Conservation (phyloP, 2,888 invertebrate species). For the Leptopilina syphax region DNA sequence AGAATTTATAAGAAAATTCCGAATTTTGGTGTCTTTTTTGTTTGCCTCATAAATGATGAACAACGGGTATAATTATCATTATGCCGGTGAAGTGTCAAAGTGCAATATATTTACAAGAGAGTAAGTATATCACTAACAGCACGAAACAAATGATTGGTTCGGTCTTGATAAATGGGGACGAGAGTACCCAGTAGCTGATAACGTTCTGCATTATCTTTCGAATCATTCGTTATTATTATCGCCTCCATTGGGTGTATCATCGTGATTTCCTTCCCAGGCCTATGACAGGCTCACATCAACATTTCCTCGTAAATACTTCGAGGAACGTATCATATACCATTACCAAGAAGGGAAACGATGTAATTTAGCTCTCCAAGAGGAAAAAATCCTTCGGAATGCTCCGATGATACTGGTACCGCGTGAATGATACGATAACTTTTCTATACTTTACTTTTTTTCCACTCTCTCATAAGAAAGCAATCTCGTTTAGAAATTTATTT, state of each 20-base stretch:
- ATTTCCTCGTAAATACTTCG: slow-evolving; percentile 13
- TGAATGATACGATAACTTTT: not conserved
- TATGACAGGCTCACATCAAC: slow-evolving; percentile 62
- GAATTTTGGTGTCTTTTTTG: no score
- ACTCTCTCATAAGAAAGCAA: not conserved
- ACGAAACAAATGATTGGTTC: slow-evolving; percentile 12
- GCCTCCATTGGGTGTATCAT: slow-evolving; percentile 51
- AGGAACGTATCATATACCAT: not conserved
- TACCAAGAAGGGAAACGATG: slow-evolving; percentile 10
- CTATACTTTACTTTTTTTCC: not conserved
- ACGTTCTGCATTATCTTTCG: slow-evolving; percentile 66
- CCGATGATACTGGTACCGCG: not conserved
- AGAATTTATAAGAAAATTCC: no score
- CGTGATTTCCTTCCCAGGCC: slow-evolving; percentile 59
- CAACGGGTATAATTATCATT: no score
- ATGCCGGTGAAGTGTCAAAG: not conserved
- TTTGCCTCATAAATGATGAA: no score
- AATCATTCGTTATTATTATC: slow-evolving; percentile 65
- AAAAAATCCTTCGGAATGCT: not conserved
- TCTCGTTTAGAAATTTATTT: not conserved
- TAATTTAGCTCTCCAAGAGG: not conserved
- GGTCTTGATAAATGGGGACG: not conserved
- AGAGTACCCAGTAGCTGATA: slow-evolving; percentile 28
- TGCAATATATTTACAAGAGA: not conserved
- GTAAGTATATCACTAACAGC: slow-evolving; percentile 3